phyloP scores from a whole-genome alignment of 2,797 vertebrate species.

The Oreonectes daqikongensis region DNA sequence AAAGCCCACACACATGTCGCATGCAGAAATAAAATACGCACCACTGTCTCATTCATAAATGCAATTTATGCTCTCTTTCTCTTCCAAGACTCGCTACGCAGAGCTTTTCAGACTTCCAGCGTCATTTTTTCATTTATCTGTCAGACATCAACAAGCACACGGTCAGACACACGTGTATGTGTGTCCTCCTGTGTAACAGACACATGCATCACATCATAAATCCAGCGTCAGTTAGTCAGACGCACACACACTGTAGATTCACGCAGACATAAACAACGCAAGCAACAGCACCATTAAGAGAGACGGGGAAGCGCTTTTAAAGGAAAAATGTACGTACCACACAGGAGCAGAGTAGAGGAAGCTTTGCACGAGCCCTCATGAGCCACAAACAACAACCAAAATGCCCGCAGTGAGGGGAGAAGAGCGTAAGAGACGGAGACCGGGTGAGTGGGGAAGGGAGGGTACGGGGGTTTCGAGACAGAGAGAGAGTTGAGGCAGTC shows the following conservation, averaged over 20 bases:
- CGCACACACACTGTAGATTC: slow-evolving; percentile 35
- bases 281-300: slow-evolving; percentile 58
- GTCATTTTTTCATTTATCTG: not conserved
- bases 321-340: slow-evolving; percentile 85
- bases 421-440: not conserved
- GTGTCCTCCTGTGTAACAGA: slow-evolving; percentile 12
- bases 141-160: slow-evolving; percentile 27
- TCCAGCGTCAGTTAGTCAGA: slow-evolving; percentile 24
- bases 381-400: slow-evolving; percentile 79
- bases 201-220: slow-evolving; percentile 38
- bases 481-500: slow-evolving; percentile 70
- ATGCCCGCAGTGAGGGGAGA: slow-evolving; percentile 77
- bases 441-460: slow-evolving; percentile 21
- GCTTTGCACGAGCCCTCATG: slow-evolving; percentile 90
- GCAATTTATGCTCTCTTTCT: not conserved
- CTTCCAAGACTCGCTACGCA: not conserved
- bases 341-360: slow-evolving; percentile 91
- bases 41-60: slow-evolving; percentile 1
- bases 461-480: slow-evolving; percentile 33
- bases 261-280: slow-evolving; percentile 57
- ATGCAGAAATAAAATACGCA: slow-evolving; percentile 25
- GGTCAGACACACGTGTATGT: slow-evolving; percentile 12
- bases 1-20: not conserved
- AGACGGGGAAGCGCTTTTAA: slow-evolving; percentile 67
- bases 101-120: not conserved